Conservation (phyloP, 2,888 invertebrate species). For the Andricus curvator region DNA sequence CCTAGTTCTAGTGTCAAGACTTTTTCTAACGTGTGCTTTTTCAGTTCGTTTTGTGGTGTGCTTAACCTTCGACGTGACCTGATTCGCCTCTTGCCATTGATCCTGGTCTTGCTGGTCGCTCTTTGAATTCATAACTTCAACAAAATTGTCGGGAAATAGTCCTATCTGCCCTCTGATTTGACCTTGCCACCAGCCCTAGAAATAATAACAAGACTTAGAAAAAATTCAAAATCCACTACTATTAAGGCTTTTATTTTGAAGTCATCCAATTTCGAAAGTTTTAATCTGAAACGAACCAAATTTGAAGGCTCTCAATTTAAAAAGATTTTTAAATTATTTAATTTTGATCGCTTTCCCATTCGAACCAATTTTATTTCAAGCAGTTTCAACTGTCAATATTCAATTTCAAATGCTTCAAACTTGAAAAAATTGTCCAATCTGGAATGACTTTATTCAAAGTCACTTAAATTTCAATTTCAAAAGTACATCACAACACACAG, state of each 20-base stretch:
- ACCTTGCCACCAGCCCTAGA: constrained; percentile 97
- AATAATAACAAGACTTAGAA: background rate
- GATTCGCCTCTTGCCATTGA: constrained; percentile 62
- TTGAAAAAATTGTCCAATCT: background rate
- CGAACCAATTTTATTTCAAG: too few species aligned
- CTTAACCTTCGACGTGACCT: constrained; percentile 58
- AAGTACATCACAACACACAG: too few species aligned
- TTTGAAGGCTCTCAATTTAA: too few species aligned
- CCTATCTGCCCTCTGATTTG: constrained; percentile 94
- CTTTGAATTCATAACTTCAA: constrained; percentile 82
- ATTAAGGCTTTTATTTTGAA: too few species aligned
- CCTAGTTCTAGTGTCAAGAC: constrained; percentile 67
- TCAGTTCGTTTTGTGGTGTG: constrained; percentile 66
- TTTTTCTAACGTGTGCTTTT: constrained; percentile 71
- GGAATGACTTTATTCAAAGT: background rate
- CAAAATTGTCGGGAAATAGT: constrained; percentile 99
- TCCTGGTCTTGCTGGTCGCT: constrained; percentile 62
- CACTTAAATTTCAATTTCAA: too few species aligned
- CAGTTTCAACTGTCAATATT: too few species aligned
- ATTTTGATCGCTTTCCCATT: background rate
- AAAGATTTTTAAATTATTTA: background rate
- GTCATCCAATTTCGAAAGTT: too few species aligned
- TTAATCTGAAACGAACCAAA: too few species aligned
- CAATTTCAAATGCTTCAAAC: too few species aligned
- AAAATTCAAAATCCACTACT: background rate